These are phyloP conservation scores for Copsychus sechellarum DNA, from an alignment of 2,113 vertebrate species.

Conservation along the genomic window DNA sequence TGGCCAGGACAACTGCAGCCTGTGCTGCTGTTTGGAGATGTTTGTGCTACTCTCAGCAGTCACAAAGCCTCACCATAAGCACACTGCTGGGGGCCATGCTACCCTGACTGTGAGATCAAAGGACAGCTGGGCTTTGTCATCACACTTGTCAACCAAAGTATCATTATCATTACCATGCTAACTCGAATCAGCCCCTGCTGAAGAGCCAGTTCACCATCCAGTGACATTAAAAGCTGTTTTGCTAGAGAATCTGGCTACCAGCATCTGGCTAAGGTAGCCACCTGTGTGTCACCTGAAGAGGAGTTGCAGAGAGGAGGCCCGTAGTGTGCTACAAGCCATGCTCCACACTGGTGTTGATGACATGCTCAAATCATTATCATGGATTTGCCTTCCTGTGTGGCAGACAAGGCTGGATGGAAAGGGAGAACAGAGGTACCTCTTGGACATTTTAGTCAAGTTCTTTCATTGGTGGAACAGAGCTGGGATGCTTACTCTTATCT, in stretches of 20 bases:
- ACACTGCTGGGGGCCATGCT: not conserved
- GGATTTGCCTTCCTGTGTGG: not conserved
- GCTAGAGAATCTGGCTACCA: not conserved
- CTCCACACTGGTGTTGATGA: not conserved
- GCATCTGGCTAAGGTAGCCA: not conserved
- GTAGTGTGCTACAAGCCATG: not conserved
- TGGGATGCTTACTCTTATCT: not conserved
- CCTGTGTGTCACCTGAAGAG: not conserved
- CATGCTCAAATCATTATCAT: not conserved
- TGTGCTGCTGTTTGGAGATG: not conserved
- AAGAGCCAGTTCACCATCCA: not conserved
- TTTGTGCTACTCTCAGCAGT: not conserved
- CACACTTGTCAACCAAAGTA: not conserved
- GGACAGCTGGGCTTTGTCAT: not conserved
- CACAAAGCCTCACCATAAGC: not conserved
- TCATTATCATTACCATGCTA: not conserved
- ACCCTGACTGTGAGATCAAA: not conserved
- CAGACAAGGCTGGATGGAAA: not conserved
- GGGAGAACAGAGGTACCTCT: not conserved
- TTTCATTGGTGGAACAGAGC: not conserved
- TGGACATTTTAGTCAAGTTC: not conserved
- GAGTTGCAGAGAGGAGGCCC: not conserved
- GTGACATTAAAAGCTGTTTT: not conserved
- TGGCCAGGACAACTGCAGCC: not conserved
- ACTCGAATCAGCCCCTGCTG: not conserved